These are phyloP conservation scores for Phainopepla nitens DNA, from an alignment of 2,113 vertebrate genomes.

Conservation along the genomic window DNA sequence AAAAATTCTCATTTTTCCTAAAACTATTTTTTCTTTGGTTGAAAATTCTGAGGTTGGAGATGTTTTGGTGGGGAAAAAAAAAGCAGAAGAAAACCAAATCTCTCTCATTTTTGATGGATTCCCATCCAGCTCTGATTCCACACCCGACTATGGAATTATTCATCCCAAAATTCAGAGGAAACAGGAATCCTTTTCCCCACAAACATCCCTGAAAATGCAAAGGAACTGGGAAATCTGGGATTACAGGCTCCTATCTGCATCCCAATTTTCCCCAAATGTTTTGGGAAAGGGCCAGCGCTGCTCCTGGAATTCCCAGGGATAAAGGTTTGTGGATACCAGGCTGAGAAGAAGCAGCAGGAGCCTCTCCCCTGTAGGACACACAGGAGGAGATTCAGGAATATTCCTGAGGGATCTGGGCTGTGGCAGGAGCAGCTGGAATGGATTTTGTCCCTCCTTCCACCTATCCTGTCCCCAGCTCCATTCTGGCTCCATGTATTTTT, in stretches of 20 bases:
- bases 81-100: accelerated
- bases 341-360: neutral
- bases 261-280: neutral
- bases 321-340: too few relatives aligned
- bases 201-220: too few relatives aligned
- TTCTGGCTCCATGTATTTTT: accelerated
- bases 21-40: accelerated
- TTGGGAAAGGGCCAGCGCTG: neutral
- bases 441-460: neutral
- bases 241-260: neutral
- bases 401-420: neutral
- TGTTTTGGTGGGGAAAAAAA: neutral
- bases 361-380: neutral
- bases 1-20: neutral
- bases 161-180: neutral
- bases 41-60: accelerated
- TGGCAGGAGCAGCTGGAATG: neutral
- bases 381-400: neutral
- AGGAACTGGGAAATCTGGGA: neutral
- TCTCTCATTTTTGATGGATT: neutral
- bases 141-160: accelerated
- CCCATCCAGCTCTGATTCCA: neutral
- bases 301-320: neutral
- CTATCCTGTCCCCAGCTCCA: too few relatives aligned
- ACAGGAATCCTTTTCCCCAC: neutral